Percentiles rank a stretch among this genome's conserved stretches.
These are phyloP conservation scores for Agapetus fuscipes DNA, from an alignment of 2,888 invertebrate genomes.

Conservation along the genomic window DNA sequence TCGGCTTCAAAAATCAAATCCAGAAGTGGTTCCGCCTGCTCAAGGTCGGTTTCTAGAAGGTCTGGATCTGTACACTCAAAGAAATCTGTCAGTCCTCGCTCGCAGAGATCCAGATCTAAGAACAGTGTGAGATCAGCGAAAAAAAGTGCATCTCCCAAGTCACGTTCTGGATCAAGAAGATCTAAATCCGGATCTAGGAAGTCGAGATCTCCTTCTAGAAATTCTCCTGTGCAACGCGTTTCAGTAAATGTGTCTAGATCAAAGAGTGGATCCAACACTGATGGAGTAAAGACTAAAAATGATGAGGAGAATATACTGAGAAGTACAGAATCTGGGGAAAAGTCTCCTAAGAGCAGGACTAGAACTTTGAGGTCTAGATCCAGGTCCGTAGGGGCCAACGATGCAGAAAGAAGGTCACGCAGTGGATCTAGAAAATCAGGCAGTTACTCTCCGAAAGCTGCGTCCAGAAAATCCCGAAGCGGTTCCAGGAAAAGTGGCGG, in stretches of 20 bases:
- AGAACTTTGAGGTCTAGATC: conserved; percentile 24
- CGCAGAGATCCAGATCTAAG: conserved; percentile 22
- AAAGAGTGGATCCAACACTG: conserved; percentile 24
- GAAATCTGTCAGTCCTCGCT: too few species aligned
- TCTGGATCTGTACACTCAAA: conserved; percentile 14
- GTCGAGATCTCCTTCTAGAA: conserved; percentile 22
- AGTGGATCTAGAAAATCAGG: neutral
- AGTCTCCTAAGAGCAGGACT: conserved; percentile 21
- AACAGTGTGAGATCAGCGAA: too few species aligned
- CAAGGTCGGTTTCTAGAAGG: conserved; percentile 20
- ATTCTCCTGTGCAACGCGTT: conserved; percentile 8
- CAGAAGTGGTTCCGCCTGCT: too few species aligned
- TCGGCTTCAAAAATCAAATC: too few species aligned
- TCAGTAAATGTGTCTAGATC: conserved; percentile 24
- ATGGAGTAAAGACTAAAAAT: too few species aligned
- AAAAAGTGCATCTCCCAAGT: too few species aligned
- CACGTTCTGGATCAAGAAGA: conserved; percentile 23
- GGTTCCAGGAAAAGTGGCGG: neutral
- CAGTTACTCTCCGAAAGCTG: too few species aligned
- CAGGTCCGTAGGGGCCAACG: conserved; percentile 16
- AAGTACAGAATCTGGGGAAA: too few species aligned
- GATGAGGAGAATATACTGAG: neutral
- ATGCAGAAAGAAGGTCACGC: neutral
- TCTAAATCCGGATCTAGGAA: conserved; percentile 26
- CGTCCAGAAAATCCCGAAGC: neutral